Conservation (phyloP, 2,888 invertebrate genomes). For the Andrena dorsata region DNA sequence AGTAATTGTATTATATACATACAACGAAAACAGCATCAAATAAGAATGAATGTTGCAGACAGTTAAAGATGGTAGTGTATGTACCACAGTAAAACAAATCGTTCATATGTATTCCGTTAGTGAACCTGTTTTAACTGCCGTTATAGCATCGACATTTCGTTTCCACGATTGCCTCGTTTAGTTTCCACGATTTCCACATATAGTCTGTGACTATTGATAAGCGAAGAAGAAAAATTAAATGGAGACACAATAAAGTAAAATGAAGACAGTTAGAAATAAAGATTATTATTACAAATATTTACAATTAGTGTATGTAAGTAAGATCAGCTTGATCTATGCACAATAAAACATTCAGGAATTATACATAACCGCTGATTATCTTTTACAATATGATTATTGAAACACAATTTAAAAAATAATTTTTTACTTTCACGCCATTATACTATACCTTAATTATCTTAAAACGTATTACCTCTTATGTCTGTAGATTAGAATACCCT, state of each 20-base stretch:
- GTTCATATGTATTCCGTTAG: slow-evolving; percentile 12
- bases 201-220: slow-evolving; percentile 19
- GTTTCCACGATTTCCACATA: slow-evolving; percentile 3
- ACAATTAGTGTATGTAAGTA: slow-evolving; percentile 67
- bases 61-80: slow-evolving; percentile 34
- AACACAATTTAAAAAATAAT: slow-evolving; percentile 44
- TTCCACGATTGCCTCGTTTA: slow-evolving; percentile 6
- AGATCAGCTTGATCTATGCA: slow-evolving; percentile 62
- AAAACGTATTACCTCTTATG: slow-evolving; percentile 46
- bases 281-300: slow-evolving; percentile 74
- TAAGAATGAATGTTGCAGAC: slow-evolving; percentile 71
- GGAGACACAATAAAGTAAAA: slow-evolving; percentile 51
- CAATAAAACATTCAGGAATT: slow-evolving; percentile 57
- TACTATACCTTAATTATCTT: slow-evolving; percentile 33
- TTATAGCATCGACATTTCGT: neutral
- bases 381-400: slow-evolving; percentile 45
- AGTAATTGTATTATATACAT: slow-evolving; percentile 76
- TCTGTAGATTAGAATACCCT: slow-evolving; percentile 50
- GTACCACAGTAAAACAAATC: slow-evolving; percentile 59
- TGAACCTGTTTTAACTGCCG: slow-evolving; percentile 25
- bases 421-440: slow-evolving; percentile 33
- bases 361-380: slow-evolving; percentile 53
- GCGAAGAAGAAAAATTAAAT: slow-evolving; percentile 42
- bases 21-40: slow-evolving; percentile 81
- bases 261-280: slow-evolving; percentile 58